These are phyloP conservation scores for Ganaspis brasiliensis DNA, from an alignment of 2,888 invertebrate genomes.

Conservation along the genomic window DNA sequence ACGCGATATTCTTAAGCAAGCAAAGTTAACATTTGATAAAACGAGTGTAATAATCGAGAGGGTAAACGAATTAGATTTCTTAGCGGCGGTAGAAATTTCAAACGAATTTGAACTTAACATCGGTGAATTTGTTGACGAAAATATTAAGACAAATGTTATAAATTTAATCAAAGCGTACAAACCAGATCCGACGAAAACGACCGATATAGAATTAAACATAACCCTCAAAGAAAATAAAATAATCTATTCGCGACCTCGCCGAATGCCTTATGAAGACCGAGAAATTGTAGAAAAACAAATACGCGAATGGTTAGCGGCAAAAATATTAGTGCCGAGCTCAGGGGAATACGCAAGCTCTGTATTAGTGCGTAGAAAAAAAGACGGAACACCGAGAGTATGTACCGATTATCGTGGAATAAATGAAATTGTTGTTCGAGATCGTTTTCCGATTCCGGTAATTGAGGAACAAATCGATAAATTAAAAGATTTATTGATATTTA, in stretches of 20 bases:
- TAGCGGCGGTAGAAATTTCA: not conserved
- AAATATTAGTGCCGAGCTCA: constrained; percentile 63
- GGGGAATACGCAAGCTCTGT: constrained; percentile 63
- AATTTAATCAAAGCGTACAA: constrained; percentile 48
- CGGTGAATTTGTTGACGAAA: constrained; percentile 46
- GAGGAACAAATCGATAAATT: constrained; percentile 52
- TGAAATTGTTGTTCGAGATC: constrained; percentile 64
- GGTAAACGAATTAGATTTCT: not conserved
- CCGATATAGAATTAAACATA: constrained; percentile 62
- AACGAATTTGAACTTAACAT: not conserved
- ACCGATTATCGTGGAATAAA: constrained; percentile 76
- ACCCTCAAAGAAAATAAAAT: constrained; percentile 46
- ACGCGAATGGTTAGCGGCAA: constrained; percentile 65
- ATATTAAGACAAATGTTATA: not conserved
- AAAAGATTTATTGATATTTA: constrained; percentile 43
- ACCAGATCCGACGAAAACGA: constrained; percentile 56
- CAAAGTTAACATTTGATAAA: constrained; percentile 6
- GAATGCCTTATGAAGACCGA: constrained; percentile 58
- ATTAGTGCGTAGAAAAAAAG: constrained; percentile 48
- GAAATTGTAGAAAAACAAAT: constrained; percentile 65
- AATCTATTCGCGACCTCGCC: constrained; percentile 51
- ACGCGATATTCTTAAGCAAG: not conserved
- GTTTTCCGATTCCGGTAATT: constrained; percentile 55
- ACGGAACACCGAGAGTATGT: constrained; percentile 64
- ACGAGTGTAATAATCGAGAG: not conserved